Percentiles rank a stretch among this genome's conserved stretches.
phyloP scores from a whole-genome alignment of 1,140 invertebrate genomes.

The Drosophila tropicalis region DNA sequence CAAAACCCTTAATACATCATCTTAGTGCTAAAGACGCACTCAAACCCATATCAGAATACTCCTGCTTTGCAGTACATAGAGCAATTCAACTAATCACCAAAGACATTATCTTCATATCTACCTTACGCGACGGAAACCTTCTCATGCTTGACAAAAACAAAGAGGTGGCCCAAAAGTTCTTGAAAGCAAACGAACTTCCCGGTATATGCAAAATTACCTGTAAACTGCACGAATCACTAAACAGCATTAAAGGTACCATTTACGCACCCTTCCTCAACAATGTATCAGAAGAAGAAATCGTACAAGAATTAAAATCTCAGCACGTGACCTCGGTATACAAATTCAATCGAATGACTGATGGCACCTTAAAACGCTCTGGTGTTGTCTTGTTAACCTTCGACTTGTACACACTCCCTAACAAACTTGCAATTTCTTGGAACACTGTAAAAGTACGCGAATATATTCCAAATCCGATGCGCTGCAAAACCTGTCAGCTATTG shows the following conservation, averaged over 20 bases:
- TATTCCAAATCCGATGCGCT: background rate
- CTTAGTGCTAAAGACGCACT: too few relatives aligned
- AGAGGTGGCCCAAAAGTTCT: background rate
- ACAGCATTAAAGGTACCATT: too few relatives aligned
- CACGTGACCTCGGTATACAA: slow-evolving; percentile 11
- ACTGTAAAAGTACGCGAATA: background rate
- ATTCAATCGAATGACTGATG: background rate
- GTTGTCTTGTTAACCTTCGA: slow-evolving; percentile 18
- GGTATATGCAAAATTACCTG: slow-evolving; percentile 15
- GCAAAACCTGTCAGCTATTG: background rate
- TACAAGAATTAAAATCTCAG: too few relatives aligned
- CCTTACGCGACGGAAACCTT: background rate
- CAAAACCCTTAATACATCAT: slow-evolving; percentile 1
- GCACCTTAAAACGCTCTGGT: background rate
- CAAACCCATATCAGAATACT: too few relatives aligned
- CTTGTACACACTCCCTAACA: slow-evolving; percentile 18
- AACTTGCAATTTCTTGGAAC: background rate
- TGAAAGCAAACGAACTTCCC: slow-evolving; percentile 15
- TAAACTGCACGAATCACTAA: too few relatives aligned
- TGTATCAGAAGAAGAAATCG: too few relatives aligned
- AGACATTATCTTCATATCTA: too few relatives aligned
- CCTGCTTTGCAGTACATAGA: too few relatives aligned
- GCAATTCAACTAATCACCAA: too few relatives aligned
- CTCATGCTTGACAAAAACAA: slow-evolving; percentile 4
- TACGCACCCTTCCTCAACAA: too few relatives aligned